phyloP scores from a whole-genome alignment of 92 coral and sea anemone species.

The Diadumene lineata region DNA sequence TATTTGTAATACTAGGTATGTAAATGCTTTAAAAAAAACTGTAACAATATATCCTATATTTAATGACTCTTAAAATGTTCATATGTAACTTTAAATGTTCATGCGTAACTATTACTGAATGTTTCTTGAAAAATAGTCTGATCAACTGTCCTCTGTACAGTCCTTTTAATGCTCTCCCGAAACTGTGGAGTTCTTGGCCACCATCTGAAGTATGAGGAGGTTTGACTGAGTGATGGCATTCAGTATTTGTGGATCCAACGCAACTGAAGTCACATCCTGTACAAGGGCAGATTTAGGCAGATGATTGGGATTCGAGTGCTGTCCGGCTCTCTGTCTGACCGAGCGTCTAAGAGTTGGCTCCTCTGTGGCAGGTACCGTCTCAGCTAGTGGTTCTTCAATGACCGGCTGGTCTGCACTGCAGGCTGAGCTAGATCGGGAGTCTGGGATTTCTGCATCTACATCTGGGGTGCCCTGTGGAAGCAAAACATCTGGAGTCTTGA shows the following conservation, averaged over 20 bases:
- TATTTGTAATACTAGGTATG: background rate
- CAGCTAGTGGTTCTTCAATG: background rate
- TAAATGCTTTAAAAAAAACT: background rate
- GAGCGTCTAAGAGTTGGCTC: slow-evolving; percentile 19
- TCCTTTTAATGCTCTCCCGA: too few relatives aligned
- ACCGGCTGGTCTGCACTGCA: background rate
- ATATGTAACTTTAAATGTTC: slow-evolving; percentile 1
- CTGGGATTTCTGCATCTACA: background rate
- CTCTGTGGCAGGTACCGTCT: background rate
- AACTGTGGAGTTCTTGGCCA: slow-evolving; percentile 23
- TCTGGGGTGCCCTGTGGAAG: background rate
- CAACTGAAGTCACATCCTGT: slow-evolving; percentile 18
- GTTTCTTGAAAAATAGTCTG: too few relatives aligned
- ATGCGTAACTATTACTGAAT: too few relatives aligned
- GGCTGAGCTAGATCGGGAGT: background rate
- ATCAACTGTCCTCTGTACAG: too few relatives aligned
- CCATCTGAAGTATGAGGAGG: slow-evolving; percentile 39
- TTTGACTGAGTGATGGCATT: slow-evolving; percentile 47
- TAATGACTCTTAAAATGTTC: slow-evolving; percentile 18
- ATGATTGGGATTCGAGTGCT: slow-evolving; percentile 46
- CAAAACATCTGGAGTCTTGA: slow-evolving; percentile 13
- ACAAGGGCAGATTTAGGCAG: slow-evolving; percentile 46
- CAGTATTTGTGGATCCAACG: slow-evolving; percentile 34
- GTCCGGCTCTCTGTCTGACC: slow-evolving; percentile 34
- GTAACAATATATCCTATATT: slow-evolving; percentile 2